Conservation (phyloP, 2,797 vertebrate genomes). For the Oreonectes daqikongensis region DNA sequence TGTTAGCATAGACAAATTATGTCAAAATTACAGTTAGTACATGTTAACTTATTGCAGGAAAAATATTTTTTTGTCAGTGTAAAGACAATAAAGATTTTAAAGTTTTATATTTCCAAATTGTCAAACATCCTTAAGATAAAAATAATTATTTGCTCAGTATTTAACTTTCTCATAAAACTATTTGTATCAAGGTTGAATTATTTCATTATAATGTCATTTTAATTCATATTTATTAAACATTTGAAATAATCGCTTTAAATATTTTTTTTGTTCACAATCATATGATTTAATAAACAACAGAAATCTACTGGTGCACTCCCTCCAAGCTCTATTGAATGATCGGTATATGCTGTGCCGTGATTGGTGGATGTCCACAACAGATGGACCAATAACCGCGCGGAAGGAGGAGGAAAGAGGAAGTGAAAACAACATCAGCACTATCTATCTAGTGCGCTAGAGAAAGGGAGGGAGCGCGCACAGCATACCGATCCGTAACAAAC, state of each 20-base stretch:
- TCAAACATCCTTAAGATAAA: neutral
- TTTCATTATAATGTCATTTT: neutral
- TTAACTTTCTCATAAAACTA: too few species aligned
- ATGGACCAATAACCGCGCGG: slow-evolving; percentile 70
- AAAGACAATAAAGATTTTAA: too few species aligned
- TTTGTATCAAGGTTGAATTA: neutral
- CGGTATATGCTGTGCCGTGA: slow-evolving; percentile 46
- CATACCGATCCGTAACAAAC: slow-evolving; percentile 60
- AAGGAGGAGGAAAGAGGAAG: slow-evolving; percentile 80
- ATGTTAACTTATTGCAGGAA: too few species aligned
- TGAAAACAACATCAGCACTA: slow-evolving; percentile 75
- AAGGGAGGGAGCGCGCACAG: slow-evolving; percentile 53
- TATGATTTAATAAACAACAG: neutral
- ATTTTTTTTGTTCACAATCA: neutral
- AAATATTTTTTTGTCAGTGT: neutral
- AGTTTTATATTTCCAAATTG: neutral
- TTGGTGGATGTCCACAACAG: slow-evolving; percentile 56
- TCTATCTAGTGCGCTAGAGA: slow-evolving; percentile 63
- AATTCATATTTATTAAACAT: neutral
- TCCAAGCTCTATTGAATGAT: slow-evolving; percentile 26
- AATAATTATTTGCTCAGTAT: neutral
- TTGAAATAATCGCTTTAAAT: neutral
- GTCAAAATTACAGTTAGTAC: too few species aligned
- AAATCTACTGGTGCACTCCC: neutral
- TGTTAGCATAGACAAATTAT: too few species aligned